phyloP scores from a whole-genome alignment of 2,113 vertebrate species.

The Dolichotis patagonum region DNA sequence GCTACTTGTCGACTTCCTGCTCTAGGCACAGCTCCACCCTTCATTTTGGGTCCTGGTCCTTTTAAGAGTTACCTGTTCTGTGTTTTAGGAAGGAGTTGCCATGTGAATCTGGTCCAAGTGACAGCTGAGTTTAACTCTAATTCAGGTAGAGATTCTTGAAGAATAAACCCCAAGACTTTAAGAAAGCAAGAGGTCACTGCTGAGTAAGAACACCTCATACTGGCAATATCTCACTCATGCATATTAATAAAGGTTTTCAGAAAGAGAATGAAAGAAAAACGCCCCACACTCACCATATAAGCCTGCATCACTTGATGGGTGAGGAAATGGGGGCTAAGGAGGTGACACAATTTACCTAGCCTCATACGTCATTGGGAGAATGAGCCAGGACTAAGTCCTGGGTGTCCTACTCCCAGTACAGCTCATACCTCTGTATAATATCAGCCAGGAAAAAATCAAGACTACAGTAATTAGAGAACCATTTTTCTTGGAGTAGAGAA shows the following conservation, averaged over 20 bases:
- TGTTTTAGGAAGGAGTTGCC: background rate
- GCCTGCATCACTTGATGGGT: background rate
- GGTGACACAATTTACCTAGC: background rate
- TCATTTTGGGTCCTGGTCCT: background rate
- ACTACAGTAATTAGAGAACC: background rate
- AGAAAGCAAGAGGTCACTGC: background rate
- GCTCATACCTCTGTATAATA: background rate
- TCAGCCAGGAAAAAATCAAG: slow-evolving; percentile 4
- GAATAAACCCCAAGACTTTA: background rate
- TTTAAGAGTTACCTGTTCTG: background rate
- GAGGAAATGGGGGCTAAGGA: background rate
- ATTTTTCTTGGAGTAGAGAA: slow-evolving; percentile 12
- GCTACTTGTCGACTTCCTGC: background rate
- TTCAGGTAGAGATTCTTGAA: background rate
- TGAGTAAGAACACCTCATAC: background rate
- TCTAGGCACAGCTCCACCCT: background rate
- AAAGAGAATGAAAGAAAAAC: background rate
- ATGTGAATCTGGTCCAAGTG: background rate
- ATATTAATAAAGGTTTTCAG: background rate
- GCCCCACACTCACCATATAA: background rate
- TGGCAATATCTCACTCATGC: background rate
- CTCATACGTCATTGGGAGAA: background rate
- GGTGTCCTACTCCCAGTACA: background rate
- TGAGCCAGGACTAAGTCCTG: background rate
- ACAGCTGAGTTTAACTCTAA: background rate